phyloP scores from a whole-genome alignment of 2,113 vertebrate genomes.

The Rhadina sibilatrix region DNA sequence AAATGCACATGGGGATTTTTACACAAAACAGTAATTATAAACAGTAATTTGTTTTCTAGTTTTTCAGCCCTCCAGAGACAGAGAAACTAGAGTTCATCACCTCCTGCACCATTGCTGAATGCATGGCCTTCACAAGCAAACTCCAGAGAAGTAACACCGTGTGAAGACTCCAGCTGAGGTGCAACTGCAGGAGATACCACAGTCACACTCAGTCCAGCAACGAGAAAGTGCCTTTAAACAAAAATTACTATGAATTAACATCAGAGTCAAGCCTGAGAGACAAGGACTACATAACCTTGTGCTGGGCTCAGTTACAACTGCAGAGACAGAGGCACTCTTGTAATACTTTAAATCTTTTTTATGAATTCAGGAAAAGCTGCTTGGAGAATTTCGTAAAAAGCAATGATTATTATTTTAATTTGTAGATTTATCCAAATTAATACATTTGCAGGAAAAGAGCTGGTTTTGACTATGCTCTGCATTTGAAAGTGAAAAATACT shows the following conservation, averaged over 20 bases:
- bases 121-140: background rate
- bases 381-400: background rate
- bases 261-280: background rate
- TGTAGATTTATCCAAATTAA: background rate
- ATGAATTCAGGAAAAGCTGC: background rate
- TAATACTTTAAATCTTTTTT: background rate
- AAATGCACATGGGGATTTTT: background rate
- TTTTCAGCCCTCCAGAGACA: background rate
- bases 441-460: background rate
- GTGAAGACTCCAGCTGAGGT: background rate
- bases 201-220: background rate
- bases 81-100: background rate
- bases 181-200: background rate
- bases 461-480: background rate
- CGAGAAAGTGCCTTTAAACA: background rate
- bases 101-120: background rate
- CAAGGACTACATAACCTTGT: background rate
- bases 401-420: background rate
- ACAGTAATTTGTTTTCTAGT: background rate
- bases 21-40: background rate
- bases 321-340: background rate
- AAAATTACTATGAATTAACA: background rate
- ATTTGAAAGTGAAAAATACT: background rate
- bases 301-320: background rate
- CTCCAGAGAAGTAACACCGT: fast-evolving